Percentiles rank a stretch among this genome's conserved stretches.
Evolutionary conservation across 2,888 invertebrate species (phyloP).

Genomic region (Drosophila gaucha): DNA sequence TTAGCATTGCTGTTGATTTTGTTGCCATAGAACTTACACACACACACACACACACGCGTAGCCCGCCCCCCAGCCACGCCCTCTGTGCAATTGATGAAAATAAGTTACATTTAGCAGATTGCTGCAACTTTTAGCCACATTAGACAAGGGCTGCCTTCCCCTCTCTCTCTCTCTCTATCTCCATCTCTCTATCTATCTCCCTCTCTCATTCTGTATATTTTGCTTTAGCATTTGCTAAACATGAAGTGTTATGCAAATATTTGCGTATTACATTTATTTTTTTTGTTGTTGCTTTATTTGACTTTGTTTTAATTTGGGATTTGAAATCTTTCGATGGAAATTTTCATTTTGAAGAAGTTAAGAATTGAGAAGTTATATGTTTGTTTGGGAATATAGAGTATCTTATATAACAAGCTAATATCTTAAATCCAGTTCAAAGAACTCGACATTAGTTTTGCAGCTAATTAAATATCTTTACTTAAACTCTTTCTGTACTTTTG

Average conservation of each 20-base stretch:
- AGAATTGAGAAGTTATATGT: too few relatives aligned
- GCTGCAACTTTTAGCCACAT: conserved; percentile 41
- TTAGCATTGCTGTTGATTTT: conserved; percentile 75
- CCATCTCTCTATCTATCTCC: too few relatives aligned
- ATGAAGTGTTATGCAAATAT: conserved; percentile 77
- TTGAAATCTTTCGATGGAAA: conserved; percentile 30
- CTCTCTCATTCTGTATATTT: conserved; percentile 13
- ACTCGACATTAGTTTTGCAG: not conserved
- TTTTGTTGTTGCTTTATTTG: conserved; percentile 20
- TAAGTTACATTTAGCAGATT: conserved; percentile 68
- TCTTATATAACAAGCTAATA: not conserved
- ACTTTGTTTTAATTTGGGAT: conserved; percentile 42
- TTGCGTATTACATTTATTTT: conserved; percentile 60
- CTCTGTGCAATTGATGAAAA: conserved; percentile 33
- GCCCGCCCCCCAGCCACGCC: not conserved
- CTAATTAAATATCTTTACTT: not conserved
- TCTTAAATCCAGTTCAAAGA: not conserved
- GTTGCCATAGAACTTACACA: too few relatives aligned
- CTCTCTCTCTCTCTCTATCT: not conserved
- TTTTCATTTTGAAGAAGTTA: conserved; percentile 33
- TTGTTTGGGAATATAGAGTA: too few relatives aligned
- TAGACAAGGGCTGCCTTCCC: conserved; percentile 15
- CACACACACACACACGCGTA: too few relatives aligned
- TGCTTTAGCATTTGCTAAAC: conserved; percentile 66
- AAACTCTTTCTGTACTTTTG: not conserved